phyloP scores from a whole-genome alignment of 2,113 vertebrate species.

The Ameiurus melas region DNA sequence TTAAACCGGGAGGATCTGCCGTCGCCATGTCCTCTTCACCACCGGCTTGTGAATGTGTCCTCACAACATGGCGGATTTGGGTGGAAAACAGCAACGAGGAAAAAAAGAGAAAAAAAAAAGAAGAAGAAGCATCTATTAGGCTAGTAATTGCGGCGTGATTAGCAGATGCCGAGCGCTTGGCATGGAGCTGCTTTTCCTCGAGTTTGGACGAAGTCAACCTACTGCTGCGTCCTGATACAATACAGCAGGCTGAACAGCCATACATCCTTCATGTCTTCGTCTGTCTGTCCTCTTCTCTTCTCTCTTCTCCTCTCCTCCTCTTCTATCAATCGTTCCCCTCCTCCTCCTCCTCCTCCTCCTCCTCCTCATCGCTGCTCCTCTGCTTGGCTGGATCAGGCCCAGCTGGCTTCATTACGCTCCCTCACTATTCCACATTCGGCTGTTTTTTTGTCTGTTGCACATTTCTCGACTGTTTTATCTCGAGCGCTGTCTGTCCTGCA shows the following conservation, averaged over 20 bases:
- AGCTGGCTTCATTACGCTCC: conserved; percentile 80
- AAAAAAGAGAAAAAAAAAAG: conserved; percentile 47
- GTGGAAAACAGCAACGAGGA: conserved; percentile 24
- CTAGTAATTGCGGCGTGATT: conserved; percentile 78
- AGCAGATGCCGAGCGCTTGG: conserved; percentile 77
- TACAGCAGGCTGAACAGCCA: conserved; percentile 74
- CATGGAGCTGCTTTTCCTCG: conserved; percentile 66
- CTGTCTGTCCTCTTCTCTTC: conserved; percentile 51
- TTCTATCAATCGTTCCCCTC: conserved; percentile 71
- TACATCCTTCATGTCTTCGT: conserved; percentile 78
- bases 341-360: conserved; percentile 58
- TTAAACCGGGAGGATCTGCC: background rate
- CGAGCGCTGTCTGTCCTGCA: conserved; percentile 75
- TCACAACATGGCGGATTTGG: conserved; percentile 66
- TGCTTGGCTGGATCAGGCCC: conserved; percentile 78
- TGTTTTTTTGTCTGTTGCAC: conserved; percentile 77
- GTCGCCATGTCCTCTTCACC: conserved; percentile 10
- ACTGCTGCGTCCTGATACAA: conserved; percentile 82
- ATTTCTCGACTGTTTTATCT: conserved; percentile 81
- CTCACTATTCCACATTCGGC: conserved; percentile 75
- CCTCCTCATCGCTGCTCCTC: conserved; percentile 68
- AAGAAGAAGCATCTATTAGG: conserved; percentile 75
- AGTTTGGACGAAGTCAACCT: conserved; percentile 77
- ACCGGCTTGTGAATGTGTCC: conserved; percentile 36
- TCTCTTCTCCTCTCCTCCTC: conserved; percentile 56